These are phyloP conservation scores for Glareola pratincola DNA, from an alignment of 2,113 vertebrate genomes.

Conservation along the genomic window DNA sequence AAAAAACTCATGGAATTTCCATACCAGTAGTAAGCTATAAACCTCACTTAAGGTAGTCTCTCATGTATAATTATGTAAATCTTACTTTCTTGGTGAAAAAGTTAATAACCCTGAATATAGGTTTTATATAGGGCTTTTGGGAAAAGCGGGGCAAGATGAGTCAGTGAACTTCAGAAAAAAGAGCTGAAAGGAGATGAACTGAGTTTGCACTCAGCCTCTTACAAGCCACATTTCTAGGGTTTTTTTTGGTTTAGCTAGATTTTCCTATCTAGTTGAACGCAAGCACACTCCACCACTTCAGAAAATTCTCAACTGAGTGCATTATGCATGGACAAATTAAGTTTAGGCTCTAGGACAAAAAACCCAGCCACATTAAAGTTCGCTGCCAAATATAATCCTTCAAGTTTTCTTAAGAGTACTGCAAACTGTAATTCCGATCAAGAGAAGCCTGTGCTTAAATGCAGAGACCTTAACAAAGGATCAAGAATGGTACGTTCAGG, in stretches of 20 bases:
- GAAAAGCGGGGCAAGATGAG: not conserved
- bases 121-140: not conserved
- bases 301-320: not conserved
- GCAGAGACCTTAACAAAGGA: not conserved
- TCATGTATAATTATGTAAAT: not conserved
- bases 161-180: not conserved
- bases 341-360: not conserved
- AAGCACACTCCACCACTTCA: not conserved
- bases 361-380: not conserved
- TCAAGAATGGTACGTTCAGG: not conserved
- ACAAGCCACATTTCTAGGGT: not conserved
- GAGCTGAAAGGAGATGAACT: not conserved
- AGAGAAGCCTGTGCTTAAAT: not conserved
- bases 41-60: not conserved
- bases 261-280: not conserved
- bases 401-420: not conserved
- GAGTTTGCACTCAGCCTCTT: not conserved
- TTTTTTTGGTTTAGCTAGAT: not conserved
- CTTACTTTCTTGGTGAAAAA: not conserved
- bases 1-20: not conserved
- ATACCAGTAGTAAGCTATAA: not conserved
- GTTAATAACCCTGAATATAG: slow-evolving; percentile 7
- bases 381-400: not conserved
- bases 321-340: not conserved
- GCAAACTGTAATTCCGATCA: not conserved